A percentile compares a stretch with the other conserved stretches of the same genome.
Conservation (phyloP, 2,113 vertebrate species). For the Hyperopisus bebe region DNA sequence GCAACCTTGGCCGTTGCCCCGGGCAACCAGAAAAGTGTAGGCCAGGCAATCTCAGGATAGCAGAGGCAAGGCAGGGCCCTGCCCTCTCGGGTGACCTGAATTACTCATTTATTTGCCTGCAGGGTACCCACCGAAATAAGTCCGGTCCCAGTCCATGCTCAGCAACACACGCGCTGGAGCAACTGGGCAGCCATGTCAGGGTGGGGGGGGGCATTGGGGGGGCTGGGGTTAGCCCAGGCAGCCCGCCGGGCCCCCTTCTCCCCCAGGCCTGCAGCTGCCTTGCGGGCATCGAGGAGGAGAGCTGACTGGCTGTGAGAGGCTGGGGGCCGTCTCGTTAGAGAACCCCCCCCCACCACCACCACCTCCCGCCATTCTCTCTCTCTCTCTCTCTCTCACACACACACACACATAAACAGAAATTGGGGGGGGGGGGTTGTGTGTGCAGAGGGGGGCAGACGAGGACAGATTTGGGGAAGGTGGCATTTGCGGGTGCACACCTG, state of each 20-base stretch:
- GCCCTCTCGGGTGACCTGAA: conserved; percentile 14
- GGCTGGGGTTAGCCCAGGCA: not conserved
- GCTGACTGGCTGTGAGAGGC: conserved; percentile 49
- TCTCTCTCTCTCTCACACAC: not conserved
- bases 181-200: not conserved
- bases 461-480: conserved; percentile 66
- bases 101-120: conserved; percentile 9
- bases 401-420: not conserved
- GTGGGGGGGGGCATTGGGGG: not conserved
- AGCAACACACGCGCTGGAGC: not conserved
- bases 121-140: conserved; percentile 14
- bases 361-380: not conserved
- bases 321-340: conserved; percentile 83
- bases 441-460: conserved; percentile 35
- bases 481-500: conserved; percentile 91
- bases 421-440: not conserved
- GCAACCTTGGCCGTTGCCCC: not conserved
- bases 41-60: not conserved
- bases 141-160: not conserved
- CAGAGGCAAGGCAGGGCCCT: conserved; percentile 1
- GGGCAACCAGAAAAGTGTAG: conserved; percentile 1
- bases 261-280: not conserved
- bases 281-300: not conserved
- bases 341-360: not conserved
- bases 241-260: not conserved